These are phyloP conservation scores for Xenopus petersii DNA, from an alignment of 2,797 vertebrate genomes.

Conservation along the genomic window DNA sequence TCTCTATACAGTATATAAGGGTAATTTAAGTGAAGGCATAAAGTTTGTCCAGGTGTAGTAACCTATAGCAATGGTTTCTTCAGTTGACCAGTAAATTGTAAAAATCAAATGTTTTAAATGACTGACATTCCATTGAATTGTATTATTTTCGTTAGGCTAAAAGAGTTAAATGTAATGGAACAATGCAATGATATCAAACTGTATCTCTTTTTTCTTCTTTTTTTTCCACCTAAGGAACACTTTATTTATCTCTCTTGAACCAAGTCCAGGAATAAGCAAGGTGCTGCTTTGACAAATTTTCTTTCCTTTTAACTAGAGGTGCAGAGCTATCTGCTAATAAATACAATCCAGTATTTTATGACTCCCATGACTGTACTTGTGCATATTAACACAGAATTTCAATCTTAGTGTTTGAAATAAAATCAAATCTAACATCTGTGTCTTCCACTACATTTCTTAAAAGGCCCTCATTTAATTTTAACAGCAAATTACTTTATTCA, in stretches of 20 bases:
- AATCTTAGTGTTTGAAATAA: slow-evolving; percentile 69
- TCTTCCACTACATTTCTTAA: slow-evolving; percentile 62
- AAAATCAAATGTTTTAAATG: too few relatives aligned
- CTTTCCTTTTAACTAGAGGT: slow-evolving; percentile 66
- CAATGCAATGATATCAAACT: too few relatives aligned
- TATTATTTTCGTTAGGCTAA: too few relatives aligned
- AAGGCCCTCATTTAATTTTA: slow-evolving; percentile 65
- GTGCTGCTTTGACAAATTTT: slow-evolving; percentile 66
- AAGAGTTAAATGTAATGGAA: too few relatives aligned
- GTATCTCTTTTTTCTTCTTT: not conserved
- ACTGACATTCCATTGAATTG: too few relatives aligned
- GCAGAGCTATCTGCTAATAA: slow-evolving; percentile 66
- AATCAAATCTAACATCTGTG: slow-evolving; percentile 72
- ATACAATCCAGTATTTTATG: slow-evolving; percentile 69
- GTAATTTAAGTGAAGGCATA: too few relatives aligned
- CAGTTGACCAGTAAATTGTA: too few relatives aligned
- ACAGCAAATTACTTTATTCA: slow-evolving; percentile 40
- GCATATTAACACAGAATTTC: slow-evolving; percentile 73
- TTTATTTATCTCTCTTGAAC: slow-evolving; percentile 46
- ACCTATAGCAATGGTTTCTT: too few relatives aligned
- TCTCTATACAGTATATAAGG: too few relatives aligned
- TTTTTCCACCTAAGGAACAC: not conserved
- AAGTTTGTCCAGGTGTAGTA: too few relatives aligned
- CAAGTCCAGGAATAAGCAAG: slow-evolving; percentile 40
- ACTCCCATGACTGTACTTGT: slow-evolving; percentile 67